These are phyloP conservation scores for Manis pentadactyla DNA, from an alignment of 2,797 vertebrate genomes.

Conservation along the genomic window DNA sequence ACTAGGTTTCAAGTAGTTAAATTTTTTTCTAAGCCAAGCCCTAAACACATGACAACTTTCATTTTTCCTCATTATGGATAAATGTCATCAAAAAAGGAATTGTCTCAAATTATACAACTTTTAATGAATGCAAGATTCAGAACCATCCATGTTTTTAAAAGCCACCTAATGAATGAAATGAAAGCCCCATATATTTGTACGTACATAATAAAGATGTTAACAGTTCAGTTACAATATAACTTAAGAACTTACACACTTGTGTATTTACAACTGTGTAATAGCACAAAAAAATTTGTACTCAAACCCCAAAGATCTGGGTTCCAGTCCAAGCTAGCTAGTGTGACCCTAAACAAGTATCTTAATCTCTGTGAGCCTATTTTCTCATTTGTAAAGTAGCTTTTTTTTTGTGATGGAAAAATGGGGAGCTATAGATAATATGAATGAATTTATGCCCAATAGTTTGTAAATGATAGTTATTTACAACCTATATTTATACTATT, in stretches of 20 bases:
- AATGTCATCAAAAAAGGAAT: conserved; percentile 57
- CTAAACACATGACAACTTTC: neutral
- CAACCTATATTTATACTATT: neutral
- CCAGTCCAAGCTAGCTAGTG: neutral
- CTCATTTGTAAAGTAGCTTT: neutral
- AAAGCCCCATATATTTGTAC: conserved; percentile 12
- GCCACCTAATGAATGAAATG: conserved; percentile 21
- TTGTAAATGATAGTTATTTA: neutral
- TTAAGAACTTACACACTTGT: neutral
- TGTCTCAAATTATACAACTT: conserved; percentile 46
- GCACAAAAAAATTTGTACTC: neutral
- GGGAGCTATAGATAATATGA: neutral
- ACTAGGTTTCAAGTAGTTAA: conserved; percentile 11
- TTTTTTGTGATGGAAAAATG: neutral
- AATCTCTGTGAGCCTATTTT: neutral
- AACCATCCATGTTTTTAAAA: conserved; percentile 47
- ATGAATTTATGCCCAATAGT: neutral
- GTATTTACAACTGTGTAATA: neutral
- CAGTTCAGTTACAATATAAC: neutral
- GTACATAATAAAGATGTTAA: conserved; percentile 18
- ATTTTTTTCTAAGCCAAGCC: neutral
- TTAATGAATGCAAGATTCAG: neutral
- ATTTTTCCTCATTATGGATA: conserved; percentile 18
- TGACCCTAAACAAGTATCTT: neutral
- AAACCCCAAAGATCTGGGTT: neutral